These are phyloP conservation scores for Agrilus cyanescens DNA, from an alignment of 2,888 invertebrate genomes.

Conservation along the genomic window DNA sequence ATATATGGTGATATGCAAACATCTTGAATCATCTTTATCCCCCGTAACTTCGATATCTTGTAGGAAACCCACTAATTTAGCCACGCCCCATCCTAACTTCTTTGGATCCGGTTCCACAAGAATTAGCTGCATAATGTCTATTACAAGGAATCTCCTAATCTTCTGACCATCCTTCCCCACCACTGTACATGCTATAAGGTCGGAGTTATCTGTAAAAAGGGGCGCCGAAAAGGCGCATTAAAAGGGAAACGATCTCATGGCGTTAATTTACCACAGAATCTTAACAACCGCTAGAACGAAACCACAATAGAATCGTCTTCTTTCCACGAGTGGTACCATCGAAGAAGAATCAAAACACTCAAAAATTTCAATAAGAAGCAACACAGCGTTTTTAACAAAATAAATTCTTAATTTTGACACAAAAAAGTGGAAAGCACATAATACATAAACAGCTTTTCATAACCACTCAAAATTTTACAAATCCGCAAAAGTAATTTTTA, in stretches of 20 bases:
- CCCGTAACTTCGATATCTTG: slow-evolving; percentile 93
- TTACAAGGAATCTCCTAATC: slow-evolving; percentile 88
- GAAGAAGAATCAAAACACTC: slow-evolving; percentile 4
- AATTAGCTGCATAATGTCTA: slow-evolving; percentile 89
- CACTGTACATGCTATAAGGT: slow-evolving; percentile 92
- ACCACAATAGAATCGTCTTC: slow-evolving; percentile 1
- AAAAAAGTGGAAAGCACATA: too few relatives aligned
- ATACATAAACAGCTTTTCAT: too few relatives aligned
- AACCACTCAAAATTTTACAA: too few relatives aligned
- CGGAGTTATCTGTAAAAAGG: slow-evolving; percentile 76
- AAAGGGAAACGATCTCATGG: slow-evolving; percentile 10
- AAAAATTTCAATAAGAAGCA: slow-evolving; percentile 3
- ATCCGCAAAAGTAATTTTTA: too few relatives aligned
- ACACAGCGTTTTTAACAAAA: neutral
- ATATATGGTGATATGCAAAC: slow-evolving; percentile 87
- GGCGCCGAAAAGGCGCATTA: slow-evolving; percentile 4
- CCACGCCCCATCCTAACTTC: slow-evolving; percentile 93
- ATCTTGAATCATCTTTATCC: slow-evolving; percentile 93
- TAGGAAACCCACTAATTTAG: slow-evolving; percentile 88
- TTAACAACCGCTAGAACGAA: slow-evolving; percentile 22
- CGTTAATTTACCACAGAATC: slow-evolving; percentile 18
- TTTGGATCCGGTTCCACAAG: slow-evolving; percentile 94
- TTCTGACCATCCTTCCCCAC: slow-evolving; percentile 81
- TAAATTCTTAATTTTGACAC: neutral
- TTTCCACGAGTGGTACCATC: neutral